A percentile compares a stretch with the other conserved stretches of the same genome.
These are phyloP conservation scores for Smutsia temminckii DNA, from an alignment of 2,797 vertebrate genomes.

Conservation along the genomic window DNA sequence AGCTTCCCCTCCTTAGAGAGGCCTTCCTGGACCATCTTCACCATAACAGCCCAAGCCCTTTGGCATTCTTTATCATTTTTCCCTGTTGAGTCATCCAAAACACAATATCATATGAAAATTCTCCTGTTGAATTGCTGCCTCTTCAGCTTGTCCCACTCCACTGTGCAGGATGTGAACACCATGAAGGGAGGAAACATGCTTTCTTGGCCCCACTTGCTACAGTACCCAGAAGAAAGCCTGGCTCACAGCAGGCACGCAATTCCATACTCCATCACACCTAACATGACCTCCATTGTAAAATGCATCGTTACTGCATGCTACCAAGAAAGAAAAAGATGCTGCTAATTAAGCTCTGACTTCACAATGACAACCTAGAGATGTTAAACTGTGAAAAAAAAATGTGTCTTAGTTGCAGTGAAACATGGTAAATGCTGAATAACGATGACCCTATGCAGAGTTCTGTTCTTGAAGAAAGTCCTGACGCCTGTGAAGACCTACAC, in stretches of 20 bases:
- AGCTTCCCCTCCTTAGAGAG: not conserved
- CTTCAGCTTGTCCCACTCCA: not conserved
- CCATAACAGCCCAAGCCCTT: not conserved
- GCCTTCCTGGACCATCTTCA: not conserved
- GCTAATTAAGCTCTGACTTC: not conserved
- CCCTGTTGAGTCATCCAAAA: not conserved
- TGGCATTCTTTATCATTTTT: not conserved
- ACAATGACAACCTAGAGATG: not conserved
- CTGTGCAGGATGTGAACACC: not conserved
- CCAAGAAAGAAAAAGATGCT: not conserved
- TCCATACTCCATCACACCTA: not conserved
- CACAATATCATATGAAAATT: not conserved
- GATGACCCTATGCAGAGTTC: not conserved
- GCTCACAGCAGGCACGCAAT: not conserved
- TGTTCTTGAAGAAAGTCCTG: not conserved
- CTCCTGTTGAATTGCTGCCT: not conserved
- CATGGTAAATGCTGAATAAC: not conserved
- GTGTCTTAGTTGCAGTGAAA: not conserved
- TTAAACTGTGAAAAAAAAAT: not conserved
- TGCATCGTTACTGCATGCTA: not conserved
- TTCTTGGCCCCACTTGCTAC: not conserved
- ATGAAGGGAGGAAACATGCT: not conserved
- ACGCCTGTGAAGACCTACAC: not conserved
- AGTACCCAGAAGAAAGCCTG: not conserved
- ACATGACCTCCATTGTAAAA: not conserved